These are phyloP conservation scores for Metopolophium dirhodum DNA, from an alignment of 1,140 invertebrate genomes.

Conservation along the genomic window DNA sequence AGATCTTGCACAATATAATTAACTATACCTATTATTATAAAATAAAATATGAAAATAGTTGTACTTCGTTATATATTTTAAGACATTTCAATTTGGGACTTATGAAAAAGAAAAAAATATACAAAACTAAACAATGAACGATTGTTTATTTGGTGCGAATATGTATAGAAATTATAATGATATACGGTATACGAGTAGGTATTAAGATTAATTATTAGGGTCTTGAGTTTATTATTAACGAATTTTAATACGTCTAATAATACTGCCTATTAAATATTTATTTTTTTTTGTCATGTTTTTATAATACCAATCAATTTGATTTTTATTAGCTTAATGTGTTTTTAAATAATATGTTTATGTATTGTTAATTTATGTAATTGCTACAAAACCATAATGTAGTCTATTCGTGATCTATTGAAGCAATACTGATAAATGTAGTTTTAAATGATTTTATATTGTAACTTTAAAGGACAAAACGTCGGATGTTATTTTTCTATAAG, in stretches of 20 bases:
- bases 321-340: neutral
- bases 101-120: too few relatives aligned
- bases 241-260: neutral
- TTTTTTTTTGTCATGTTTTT: neutral
- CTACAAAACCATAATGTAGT: neutral
- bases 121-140: too few relatives aligned
- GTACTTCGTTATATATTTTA: neutral
- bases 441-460: neutral
- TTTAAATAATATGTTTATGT: neutral
- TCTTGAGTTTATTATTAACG: too few relatives aligned
- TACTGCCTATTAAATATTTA: neutral
- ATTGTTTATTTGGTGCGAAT: too few relatives aligned
- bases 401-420: neutral
- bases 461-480: neutral
- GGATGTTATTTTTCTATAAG: neutral
- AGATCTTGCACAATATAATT: neutral
- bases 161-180: neutral
- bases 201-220: too few relatives aligned
- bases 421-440: neutral
- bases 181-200: too few relatives aligned
- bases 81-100: too few relatives aligned
- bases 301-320: neutral
- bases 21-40: neutral
- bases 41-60: neutral
- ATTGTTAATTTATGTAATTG: neutral